Conservation (phyloP, 2,113 vertebrate genomes). For the zebrafish (Danio rerio) region DNA sequence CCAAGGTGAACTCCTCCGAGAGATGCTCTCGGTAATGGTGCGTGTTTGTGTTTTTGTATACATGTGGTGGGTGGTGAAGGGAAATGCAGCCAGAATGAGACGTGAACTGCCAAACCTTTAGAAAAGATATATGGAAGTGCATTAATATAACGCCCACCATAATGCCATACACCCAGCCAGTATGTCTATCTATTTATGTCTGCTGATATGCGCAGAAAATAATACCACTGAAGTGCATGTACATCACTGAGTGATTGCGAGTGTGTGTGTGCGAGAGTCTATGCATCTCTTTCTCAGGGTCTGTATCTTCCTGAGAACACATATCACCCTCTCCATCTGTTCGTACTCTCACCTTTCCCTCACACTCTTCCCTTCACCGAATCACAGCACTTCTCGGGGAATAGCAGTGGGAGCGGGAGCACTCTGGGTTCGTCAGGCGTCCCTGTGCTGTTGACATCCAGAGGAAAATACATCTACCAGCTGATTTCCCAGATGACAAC, state of each 20-base stretch:
- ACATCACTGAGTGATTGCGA: slow-evolving; percentile 47
- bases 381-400: slow-evolving; percentile 60
- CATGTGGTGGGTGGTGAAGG: slow-evolving; percentile 21
- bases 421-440: slow-evolving; percentile 64
- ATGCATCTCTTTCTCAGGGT: slow-evolving; percentile 38
- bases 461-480: slow-evolving; percentile 63
- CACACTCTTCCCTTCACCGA: slow-evolving; percentile 54
- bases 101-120: slow-evolving; percentile 10
- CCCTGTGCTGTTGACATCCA: slow-evolving; percentile 66
- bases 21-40: slow-evolving; percentile 15
- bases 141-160: slow-evolving; percentile 43
- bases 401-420: slow-evolving; percentile 69
- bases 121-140: slow-evolving; percentile 23
- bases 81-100: slow-evolving; percentile 26
- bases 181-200: slow-evolving; percentile 49
- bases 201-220: slow-evolving; percentile 33
- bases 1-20: slow-evolving; percentile 36
- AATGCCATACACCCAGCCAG: slow-evolving; percentile 53
- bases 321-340: slow-evolving; percentile 72
- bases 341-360: slow-evolving; percentile 72
- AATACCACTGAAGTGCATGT: neutral
- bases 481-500: slow-evolving; percentile 76
- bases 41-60: neutral
- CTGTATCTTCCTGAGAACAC: slow-evolving; percentile 46
- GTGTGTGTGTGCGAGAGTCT: slow-evolving; percentile 49